Conservation (phyloP, 2,888 invertebrate species). For the Zelleria hepariella region DNA sequence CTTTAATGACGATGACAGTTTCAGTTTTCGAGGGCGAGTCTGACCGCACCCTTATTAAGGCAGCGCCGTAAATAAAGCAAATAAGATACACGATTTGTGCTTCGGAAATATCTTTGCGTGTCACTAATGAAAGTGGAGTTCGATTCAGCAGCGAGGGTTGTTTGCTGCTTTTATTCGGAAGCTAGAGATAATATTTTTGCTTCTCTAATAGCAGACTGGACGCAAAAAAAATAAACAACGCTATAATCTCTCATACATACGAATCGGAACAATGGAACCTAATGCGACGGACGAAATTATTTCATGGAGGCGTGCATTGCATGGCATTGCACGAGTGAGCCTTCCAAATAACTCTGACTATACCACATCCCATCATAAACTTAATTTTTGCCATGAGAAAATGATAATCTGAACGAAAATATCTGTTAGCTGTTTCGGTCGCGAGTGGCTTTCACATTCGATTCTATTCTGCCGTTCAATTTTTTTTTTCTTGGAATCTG, state of each 20-base stretch:
- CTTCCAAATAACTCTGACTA: background rate
- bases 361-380: background rate
- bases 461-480: background rate
- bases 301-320: background rate
- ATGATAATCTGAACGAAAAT: too few relatives aligned
- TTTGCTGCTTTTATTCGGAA: background rate
- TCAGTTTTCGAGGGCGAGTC: background rate
- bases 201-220: background rate
- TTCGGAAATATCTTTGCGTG: background rate
- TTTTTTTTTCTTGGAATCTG: too few relatives aligned
- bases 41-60: background rate
- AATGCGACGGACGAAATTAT: constrained; percentile 23
- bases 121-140: background rate
- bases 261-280: constrained; percentile 53
- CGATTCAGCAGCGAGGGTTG: background rate
- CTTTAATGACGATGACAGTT: background rate
- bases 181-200: background rate
- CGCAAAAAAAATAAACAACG: constrained; percentile 48
- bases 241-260: constrained; percentile 46
- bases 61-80: background rate
- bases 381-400: too few relatives aligned
- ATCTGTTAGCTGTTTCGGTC: too few relatives aligned
- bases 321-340: background rate
- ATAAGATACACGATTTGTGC: background rate
- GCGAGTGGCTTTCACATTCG: background rate